Percentiles rank a stretch among this genome's conserved stretches.
phyloP scores from a whole-genome alignment of 2,888 invertebrate genomes.

The Morpho deidamia region DNA sequence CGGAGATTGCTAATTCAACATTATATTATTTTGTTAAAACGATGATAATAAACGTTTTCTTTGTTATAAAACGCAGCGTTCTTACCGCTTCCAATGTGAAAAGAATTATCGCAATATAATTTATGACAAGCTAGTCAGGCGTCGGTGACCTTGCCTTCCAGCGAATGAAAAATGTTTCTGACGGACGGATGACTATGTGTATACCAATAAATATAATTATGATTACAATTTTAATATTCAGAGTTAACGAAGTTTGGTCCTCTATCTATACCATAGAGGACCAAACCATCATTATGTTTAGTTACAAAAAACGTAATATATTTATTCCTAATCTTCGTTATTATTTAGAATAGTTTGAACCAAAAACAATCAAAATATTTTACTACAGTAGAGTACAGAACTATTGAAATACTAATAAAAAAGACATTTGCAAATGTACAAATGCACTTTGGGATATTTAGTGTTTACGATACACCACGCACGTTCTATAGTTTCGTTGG shows the following conservation, averaged over 20 bases:
- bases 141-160: conserved; percentile 26
- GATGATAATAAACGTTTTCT: no score
- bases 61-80: conserved; percentile 9
- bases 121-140: conserved; percentile 19
- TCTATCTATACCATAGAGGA: no score
- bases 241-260: conserved; percentile 1
- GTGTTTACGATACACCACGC: no score
- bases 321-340: not conserved
- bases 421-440: no score
- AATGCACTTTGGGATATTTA: no score
- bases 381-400: no score
- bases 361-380: no score
- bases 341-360: no score
- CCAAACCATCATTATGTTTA: not conserved
- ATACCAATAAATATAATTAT: conserved; percentile 15
- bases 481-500: no score
- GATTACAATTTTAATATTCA: not conserved
- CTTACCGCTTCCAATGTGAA: conserved; percentile 4
- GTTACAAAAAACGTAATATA: not conserved
- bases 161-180: conserved; percentile 26
- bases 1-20: no score
- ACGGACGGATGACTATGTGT: conserved; percentile 10
- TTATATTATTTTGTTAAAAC: no score
- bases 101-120: conserved; percentile 9
- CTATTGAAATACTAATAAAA: no score